Evolutionary conservation across 2,888 invertebrate genomes (phyloP), one percentile per base, ranked within the genome.

Genomic region (Rotaria socialis): DNA sequence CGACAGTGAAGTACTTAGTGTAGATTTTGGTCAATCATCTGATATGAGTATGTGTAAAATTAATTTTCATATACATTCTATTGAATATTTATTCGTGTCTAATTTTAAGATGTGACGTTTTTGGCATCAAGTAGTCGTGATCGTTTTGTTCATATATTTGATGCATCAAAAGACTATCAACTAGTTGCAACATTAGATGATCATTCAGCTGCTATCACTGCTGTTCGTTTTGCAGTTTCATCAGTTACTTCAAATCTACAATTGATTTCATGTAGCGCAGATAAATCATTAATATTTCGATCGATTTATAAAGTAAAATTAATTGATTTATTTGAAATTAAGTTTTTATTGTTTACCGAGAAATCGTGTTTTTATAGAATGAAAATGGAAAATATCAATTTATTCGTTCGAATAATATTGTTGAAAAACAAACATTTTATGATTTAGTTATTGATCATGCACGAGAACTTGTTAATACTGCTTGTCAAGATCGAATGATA

Each of bases 241-340:
- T 85, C 60, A 41, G 22, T 89, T 47, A 89, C 91, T 56, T 89
- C 89, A 67, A 89, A 90, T 75, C 93, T 96, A 87, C 95, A 96
- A 91, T 95, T 98, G 95, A 95, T 97, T 24, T 96, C 96, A 0
- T 97, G 97, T 90, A 96, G 97, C 19, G 96, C 96, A 0, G 97
- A 97, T 91, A 97, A 97, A 91, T 96, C 96, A 74, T 94, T 97
- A 88, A 94, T 98, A 89, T 96, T 97, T 90, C 93, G 97, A 86
- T 88, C 88, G 16, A 19, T 85, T 22, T 56, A 41, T 3, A 84
- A 55, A 50, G 50, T 47, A 60, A 85, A 50, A 35, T 35, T 35
- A 11, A 22, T 67, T 35, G 10, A 4, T 35, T 35, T 22, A 10
- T 22, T n/a, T 27, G 4, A 60, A 27, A 35, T 2, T 35, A 35